Percentiles rank a stretch among this genome's conserved stretches.
Conservation (phyloP, 2,113 vertebrate genomes). For the Rhinogobius similis region DNA sequence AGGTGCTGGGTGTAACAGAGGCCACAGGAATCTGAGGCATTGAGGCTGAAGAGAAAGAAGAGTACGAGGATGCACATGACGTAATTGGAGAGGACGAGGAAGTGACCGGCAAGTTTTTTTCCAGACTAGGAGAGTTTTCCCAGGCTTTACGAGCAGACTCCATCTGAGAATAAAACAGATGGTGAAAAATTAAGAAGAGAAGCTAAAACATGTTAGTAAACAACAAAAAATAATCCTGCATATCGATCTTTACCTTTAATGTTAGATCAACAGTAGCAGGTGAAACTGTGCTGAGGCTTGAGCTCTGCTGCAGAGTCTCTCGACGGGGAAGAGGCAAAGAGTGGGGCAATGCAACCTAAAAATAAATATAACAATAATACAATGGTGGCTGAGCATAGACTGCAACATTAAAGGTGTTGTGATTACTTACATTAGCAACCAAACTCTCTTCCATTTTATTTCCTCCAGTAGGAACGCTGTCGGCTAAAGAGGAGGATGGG, state of each 20-base stretch:
- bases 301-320: constrained; percentile 93
- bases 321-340: constrained; percentile 91
- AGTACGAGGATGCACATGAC: constrained; percentile 85
- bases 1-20: constrained; percentile 95
- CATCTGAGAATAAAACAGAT: constrained; percentile 80
- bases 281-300: constrained; percentile 93
- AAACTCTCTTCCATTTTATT: constrained; percentile 95
- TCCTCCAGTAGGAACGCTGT: constrained; percentile 87
- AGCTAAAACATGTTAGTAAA: neutral
- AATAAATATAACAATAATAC: neutral
- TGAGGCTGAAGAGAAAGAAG: constrained; percentile 92
- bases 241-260: constrained; percentile 86
- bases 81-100: constrained; percentile 88
- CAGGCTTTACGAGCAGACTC: constrained; percentile 97
- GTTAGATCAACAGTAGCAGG: constrained; percentile 97
- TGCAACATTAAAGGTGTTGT: neutral
- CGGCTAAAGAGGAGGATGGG: constrained; percentile 91
- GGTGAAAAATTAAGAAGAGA: neutral
- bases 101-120: constrained; percentile 91
- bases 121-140: constrained; percentile 97
- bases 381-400: neutral
- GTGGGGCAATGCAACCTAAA: constrained; percentile 92
- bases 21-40: constrained; percentile 96
- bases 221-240: neutral
- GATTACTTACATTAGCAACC: constrained; percentile 91